Base-by-base conservation (phyloP, 2,888 invertebrate genomes). In the Sabellastarte sp. region DNA sequence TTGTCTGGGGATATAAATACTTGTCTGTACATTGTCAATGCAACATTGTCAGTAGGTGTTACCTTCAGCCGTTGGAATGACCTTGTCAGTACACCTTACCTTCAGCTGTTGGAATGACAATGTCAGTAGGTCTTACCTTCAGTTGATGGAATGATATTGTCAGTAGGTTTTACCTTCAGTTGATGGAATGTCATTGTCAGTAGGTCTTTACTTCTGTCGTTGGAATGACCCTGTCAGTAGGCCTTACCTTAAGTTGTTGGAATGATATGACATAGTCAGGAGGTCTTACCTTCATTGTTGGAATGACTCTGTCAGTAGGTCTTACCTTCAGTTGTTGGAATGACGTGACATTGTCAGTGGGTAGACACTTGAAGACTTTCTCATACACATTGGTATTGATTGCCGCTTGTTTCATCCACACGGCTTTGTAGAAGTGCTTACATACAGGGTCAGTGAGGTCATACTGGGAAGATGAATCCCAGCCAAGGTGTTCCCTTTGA, bases 301-400 rank as follows among this genome's bases (percentile, higher is more conserved):
- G n/a, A n/a, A n/a, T n/a, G n/a, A n/a, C n/a, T 20, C 56, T 26
- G 31, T 5, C 31, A 10, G 29, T 4, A 33, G 51, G 32, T 28
- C 10, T 20, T 41, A 41, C 41, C 20, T 41, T 41, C 10, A 41
- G 41, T 41, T 41, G 5, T n/a, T 53, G 53, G n/a, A 53, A 24
- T 53, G 28, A 26, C 10, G 15, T n/a, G 53, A n/a, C 24, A 10
- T n/a, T 24, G 10, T 53, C 28, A 53, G 5, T 10, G 53, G 53
- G n/a, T 20, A 41, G 20, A 20, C 41, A 41, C 20, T 41, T 41
- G 41, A 41, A 41, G 41, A 89, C 90, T 86, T 93, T 89, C 79
- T 97, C 96, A 84, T 91, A 98, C 57, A 95, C 89, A 68, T 90
- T 89, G 0, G 97, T 95, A 81, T 99, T 99, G 50, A 86, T 85